Percentiles rank a stretch among this genome's conserved stretches.
These are phyloP conservation scores for Nowickia ferox DNA, from an alignment of 2,888 invertebrate species.

Conservation along the genomic window DNA sequence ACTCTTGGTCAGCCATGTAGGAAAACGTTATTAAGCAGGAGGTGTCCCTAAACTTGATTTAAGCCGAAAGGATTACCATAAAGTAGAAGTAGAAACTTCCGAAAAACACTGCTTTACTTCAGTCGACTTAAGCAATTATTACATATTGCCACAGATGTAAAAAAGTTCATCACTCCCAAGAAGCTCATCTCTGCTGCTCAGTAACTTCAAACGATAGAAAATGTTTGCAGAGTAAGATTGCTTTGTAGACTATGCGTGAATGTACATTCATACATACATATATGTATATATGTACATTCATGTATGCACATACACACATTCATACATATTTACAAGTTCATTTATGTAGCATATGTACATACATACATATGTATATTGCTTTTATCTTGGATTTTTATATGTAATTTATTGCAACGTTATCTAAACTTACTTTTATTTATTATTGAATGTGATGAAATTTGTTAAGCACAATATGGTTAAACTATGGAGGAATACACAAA, in stretches of 20 bases:
- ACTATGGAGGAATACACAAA: background rate
- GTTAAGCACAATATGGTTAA: background rate
- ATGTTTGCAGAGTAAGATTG: background rate
- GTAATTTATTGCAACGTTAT: background rate
- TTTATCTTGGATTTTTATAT: background rate
- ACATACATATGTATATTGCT: background rate
- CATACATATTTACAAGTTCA: background rate
- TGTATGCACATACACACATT: background rate
- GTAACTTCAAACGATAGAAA: background rate
- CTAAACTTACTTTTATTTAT: constrained; percentile 3
- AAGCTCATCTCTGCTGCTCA: no score
- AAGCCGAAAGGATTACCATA: no score
- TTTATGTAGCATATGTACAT: no score
- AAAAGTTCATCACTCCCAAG: no score
- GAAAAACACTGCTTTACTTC: background rate
- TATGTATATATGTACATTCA: no score
- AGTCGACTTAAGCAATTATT: background rate
- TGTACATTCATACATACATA: no score
- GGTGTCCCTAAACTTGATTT: no score
- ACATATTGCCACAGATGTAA: no score
- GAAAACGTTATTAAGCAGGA: no score
- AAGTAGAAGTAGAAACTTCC: no score
- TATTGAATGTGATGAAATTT: background rate
- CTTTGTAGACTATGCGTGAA: background rate
- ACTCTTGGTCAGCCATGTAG: no score